phyloP scores from a whole-genome alignment of 2,888 invertebrate species.

The Dromius quadrimaculatus region DNA sequence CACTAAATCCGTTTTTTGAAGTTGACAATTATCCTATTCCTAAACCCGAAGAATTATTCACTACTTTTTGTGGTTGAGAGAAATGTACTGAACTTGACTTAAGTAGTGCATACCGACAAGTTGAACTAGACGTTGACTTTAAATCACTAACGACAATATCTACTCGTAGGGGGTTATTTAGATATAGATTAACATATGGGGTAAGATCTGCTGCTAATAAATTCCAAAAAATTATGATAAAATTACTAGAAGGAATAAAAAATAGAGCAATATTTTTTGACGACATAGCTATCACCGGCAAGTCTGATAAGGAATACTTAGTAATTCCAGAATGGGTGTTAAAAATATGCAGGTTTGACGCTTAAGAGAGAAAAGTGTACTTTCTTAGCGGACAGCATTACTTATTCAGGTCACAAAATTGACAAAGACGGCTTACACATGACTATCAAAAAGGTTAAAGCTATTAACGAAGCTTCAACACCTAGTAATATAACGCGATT shows the following conservation, averaged over 20 bases:
- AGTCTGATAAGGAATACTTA: too few relatives aligned
- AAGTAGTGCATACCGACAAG: constrained; percentile 58
- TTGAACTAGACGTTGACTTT: constrained; percentile 56
- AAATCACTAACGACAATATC: constrained; percentile 56
- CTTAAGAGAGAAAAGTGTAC: constrained; percentile 53
- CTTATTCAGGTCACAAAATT: constrained; percentile 49
- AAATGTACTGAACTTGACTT: constrained; percentile 57
- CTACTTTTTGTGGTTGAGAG: constrained; percentile 54
- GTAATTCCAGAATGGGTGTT: too few relatives aligned
- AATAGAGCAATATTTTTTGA: constrained; percentile 1
- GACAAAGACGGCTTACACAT: constrained; percentile 53
- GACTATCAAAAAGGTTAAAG: constrained; percentile 53
- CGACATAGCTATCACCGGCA: too few relatives aligned
- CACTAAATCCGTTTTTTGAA: constrained; percentile 56
- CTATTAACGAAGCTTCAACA: constrained; percentile 54
- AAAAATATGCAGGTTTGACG: too few relatives aligned
- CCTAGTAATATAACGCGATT: too few relatives aligned
- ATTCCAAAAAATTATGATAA: constrained; percentile 58
- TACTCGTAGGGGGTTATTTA: constrained; percentile 58
- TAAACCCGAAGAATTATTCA: constrained; percentile 55
- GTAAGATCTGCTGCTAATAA: constrained; percentile 55
- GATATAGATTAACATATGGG: not conserved
- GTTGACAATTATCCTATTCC: constrained; percentile 55
- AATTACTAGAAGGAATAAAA: constrained; percentile 52
- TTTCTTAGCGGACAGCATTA: constrained; percentile 40